phyloP scores from a whole-genome alignment of 2,113 vertebrate genomes.

The Callaeas wilsoni region DNA sequence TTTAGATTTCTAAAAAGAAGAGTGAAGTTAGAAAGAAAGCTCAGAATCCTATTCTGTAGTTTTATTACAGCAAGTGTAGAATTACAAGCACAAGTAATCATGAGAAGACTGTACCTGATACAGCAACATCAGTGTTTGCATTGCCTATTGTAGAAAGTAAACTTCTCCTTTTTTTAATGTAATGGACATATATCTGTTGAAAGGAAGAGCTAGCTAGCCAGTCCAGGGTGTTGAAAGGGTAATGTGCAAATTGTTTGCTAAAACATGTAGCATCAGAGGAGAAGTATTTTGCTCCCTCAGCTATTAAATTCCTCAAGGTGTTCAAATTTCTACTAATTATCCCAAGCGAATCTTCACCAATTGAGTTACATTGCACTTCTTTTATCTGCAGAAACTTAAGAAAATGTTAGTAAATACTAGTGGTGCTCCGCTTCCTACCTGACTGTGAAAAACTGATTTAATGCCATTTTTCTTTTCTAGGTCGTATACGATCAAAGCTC shows the following conservation, averaged over 20 bases:
- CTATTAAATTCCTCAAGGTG: background rate
- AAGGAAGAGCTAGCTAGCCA: background rate
- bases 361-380: background rate
- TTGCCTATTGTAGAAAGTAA: background rate
- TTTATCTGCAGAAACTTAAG: background rate
- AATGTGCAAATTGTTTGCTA: background rate
- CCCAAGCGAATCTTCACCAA: background rate
- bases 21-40: background rate
- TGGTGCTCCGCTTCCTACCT: background rate
- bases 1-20: background rate
- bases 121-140: background rate
- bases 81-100: background rate
- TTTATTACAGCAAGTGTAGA: background rate
- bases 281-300: background rate
- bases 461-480: constrained; percentile 61
- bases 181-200: background rate
- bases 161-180: background rate
- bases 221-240: background rate
- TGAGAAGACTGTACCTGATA: background rate
- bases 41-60: background rate
- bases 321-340: constrained; percentile 61
- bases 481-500: constrained; percentile 87
- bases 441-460: background rate
- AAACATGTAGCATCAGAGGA: background rate
- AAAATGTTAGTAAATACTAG: background rate